Evolutionary conservation across 2,797 vertebrate species (phyloP).

Genomic region (Tragelaphus eurycerus): DNA sequence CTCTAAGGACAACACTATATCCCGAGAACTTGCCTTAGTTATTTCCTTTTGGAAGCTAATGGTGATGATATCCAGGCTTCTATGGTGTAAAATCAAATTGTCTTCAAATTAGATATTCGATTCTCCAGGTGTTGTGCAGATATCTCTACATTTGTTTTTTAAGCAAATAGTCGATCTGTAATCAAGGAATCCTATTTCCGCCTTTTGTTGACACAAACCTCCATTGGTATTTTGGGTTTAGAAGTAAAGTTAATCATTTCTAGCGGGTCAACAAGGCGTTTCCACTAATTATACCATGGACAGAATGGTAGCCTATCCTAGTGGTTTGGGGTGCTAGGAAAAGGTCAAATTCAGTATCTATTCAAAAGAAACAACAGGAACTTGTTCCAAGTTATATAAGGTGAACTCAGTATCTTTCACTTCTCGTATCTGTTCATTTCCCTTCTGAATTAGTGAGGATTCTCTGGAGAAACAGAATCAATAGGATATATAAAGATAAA

Average conservation of each 20-base stretch:
- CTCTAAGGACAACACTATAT: background rate
- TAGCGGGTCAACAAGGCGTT: background rate
- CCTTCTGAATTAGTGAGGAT: background rate
- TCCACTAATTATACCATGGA: background rate
- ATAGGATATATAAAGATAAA: background rate
- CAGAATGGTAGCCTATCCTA: background rate
- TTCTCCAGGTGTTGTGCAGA: background rate
- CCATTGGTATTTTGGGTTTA: background rate
- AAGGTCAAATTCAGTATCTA: background rate
- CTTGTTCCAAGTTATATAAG: background rate
- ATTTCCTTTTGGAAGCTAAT: constrained; percentile 18
- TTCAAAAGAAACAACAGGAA: background rate
- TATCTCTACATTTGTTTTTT: background rate
- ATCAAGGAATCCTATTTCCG: background rate
- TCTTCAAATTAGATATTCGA: background rate
- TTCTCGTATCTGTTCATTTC: background rate
- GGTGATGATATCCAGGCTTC: background rate
- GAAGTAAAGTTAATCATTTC: background rate
- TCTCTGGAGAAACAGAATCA: background rate
- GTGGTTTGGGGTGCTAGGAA: background rate
- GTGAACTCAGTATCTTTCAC: background rate
- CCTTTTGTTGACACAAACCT: background rate
- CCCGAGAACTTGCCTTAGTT: background rate
- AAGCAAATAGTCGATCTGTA: background rate
- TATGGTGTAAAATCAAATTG: background rate